Evolutionary conservation across 2,797 vertebrate genomes (phyloP).

Genomic region (Moxostoma hubbsi): DNA sequence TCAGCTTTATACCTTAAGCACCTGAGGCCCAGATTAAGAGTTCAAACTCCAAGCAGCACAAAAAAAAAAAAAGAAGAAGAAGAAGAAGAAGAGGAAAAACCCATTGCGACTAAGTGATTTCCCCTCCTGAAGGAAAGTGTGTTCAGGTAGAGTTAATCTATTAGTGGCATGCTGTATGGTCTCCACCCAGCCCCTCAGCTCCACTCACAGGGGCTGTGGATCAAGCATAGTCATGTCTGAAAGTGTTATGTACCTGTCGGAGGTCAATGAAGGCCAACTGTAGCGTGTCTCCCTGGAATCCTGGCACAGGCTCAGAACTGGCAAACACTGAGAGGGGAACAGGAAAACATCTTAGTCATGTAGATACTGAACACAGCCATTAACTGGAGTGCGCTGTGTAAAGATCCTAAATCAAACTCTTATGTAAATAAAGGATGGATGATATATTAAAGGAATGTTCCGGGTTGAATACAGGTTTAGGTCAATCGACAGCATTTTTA

Average conservation of each 20-base stretch:
- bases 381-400: too few relatives aligned
- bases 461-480: too few relatives aligned
- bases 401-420: too few relatives aligned
- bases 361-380: too few relatives aligned
- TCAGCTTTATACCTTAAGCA: slow-evolving; percentile 38
- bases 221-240: slow-evolving; percentile 17
- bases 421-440: too few relatives aligned
- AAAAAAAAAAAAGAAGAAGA: slow-evolving; percentile 37
- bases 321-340: slow-evolving; percentile 86
- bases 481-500: too few relatives aligned
- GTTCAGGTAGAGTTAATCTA: slow-evolving; percentile 14
- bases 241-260: slow-evolving; percentile 87
- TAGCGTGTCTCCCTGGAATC: slow-evolving; percentile 97
- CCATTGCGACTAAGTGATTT: slow-evolving; percentile 31
- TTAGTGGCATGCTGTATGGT: slow-evolving; percentile 16
- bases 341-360: neutral
- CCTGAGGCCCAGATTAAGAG: slow-evolving; percentile 70
- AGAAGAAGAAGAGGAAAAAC: slow-evolving; percentile 58
- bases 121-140: slow-evolving; percentile 24
- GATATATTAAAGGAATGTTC: too few relatives aligned
- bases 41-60: slow-evolving; percentile 59
- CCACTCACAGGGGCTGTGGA: neutral
- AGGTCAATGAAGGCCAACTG: slow-evolving; percentile 98
- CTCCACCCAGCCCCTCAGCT: slow-evolving; percentile 14
- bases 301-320: slow-evolving; percentile 96